Evolutionary conservation across 2,888 invertebrate genomes (phyloP), one percentile per base, ranked within the genome.

Genomic region (Parasteatoda lunata): DNA sequence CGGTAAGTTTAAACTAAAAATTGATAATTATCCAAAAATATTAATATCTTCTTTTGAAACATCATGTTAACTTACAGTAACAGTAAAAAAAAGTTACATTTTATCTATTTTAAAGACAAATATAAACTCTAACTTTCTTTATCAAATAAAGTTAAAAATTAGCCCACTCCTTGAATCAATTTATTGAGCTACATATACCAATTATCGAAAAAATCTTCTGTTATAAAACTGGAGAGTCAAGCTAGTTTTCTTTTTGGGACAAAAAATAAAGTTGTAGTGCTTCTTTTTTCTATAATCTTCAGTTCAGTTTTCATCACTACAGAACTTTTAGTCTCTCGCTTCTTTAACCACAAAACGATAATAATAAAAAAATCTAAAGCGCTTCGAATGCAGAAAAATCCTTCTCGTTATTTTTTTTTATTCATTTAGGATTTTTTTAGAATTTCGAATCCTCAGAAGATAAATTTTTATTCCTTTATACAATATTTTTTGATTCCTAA

Each of bases 291-390:
- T 81, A 73, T 69, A 68, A 73, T 81, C 75, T 75, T 81, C 73
- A 75, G 69, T 73, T 81, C 69, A 81, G 81, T 81, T 81, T 81
- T 81, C 81, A 81, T 75, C 81, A 81, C 75, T 73, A 75, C 81
- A 81, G 75, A 81, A 81, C 73, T 81, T 81, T 81, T 72, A 75
- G 81, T 81, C 68, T 81, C 66, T 59, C 69, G 81, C 69, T 81
- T 75, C 75, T 68, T 69, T 75, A 69, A 81, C 81, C 81, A 54
- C 81, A 81, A 81, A 75, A 75, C 68, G 68, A 81, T 81, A 75
- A 52, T 68, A 81, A 80, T 71, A 79, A 79, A 78, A 48, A 78
- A 71, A 81, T 68, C n/a, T 54, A 47, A 45, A 45, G 65, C 69
- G 68, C 68, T 75, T 48, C 15, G 11, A 51, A 48, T 69, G 71